Base-by-base conservation (phyloP, 2,113 vertebrate genomes). In the Ginglymostoma cirratum region DNA sequence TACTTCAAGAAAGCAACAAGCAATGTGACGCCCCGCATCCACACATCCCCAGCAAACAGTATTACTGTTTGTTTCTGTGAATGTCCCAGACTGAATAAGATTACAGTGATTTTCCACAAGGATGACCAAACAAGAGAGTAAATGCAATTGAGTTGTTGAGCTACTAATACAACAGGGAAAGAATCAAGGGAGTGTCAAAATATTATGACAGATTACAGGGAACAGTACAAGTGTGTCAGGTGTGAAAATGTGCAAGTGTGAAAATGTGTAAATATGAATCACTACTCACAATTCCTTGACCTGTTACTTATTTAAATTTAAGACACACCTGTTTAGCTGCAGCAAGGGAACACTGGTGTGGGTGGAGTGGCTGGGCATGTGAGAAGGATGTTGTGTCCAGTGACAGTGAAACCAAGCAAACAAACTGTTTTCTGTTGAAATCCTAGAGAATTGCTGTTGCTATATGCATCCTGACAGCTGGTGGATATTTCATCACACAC, bases 141-240 rank as follows among this genome's bases (percentile, higher is more conserved):
- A 90, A 90, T 90, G 87, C 24, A 61, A 90, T 61, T 61, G 87
- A 55, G 34, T 34, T n/a, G 87, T 61, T 34, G 14, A 61, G 87
- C 55, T 90, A 90, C n/a, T 90, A 61, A 90, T 90, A 65, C 55
- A 90, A 80, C 52, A n/a, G 87, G 34, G 52, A 65, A 90, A 15
- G 30, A 90, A 90, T 90, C 30, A 90, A 90, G 61, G 55, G 52
- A 61, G 27, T 34, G 55, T 65, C 30, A 90, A 65, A 10, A 90
- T n/a, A n/a, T 90, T 90, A 17, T 90, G 27, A 65, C 55, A n/a
- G 30, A 90, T 65, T 30, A 19, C 34, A 61, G 6, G 30, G 52
- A 12, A 65, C 30, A 90, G 12, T 90, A 34, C 52, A 65, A 61
- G 19, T 45, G 30, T 90, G 87, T 65, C 65, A 90, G 27, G 7